Evolutionary conservation across 1,140 invertebrate species (phyloP), one percentile per base, ranked within the genome.

Genomic region (roundworm (Caenorhabditis elegans)): DNA sequence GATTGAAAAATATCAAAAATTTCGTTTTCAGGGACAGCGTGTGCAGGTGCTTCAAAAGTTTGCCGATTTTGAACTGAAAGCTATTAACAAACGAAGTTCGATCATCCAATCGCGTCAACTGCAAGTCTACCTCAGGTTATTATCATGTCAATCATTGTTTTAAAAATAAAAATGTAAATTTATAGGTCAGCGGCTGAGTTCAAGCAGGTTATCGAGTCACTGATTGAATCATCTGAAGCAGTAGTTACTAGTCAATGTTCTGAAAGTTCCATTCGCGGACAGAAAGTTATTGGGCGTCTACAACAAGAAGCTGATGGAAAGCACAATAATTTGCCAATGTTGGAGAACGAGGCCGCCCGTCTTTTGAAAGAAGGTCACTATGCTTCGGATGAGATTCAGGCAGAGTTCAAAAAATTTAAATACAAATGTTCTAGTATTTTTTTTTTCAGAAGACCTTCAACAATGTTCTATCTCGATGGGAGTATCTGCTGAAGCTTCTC

Each of bases 41-140:
- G n/a, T 70, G 13, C 60, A 70, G 11, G 60, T 70, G 3, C 60
- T 70, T 43, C 60, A 70, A 13, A 70, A 70, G n/a, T 70, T 70
- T 39, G 34, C 17, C 3, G 60, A 70, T 70, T 70, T 70, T 8
- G 60, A 70, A n/a, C n/a, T 22, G 11, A 70, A 70, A 22, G 60
- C 60, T 39, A 10, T 22, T 3, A 15, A 70, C 8, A 70, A 70
- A 22, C 31, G 60, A 10, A 8, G n/a, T 3, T 43, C 39, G 17
- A 15, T 70, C 6, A n/a, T 70, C 39, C 60, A 70, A 39, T 39
- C 60, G 11, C 5, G 34, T n/a, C 34, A 70, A 43, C 34, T 70
- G 2, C 60, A 70, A 43, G n/a, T 10, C 22, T 70, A 39, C 22
- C 60, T 70, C 6, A 39, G 60, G 60, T 39, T 43, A 43, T 5